Conservation (phyloP, 2,113 vertebrate species). For the Urocitellus parryii region DNA sequence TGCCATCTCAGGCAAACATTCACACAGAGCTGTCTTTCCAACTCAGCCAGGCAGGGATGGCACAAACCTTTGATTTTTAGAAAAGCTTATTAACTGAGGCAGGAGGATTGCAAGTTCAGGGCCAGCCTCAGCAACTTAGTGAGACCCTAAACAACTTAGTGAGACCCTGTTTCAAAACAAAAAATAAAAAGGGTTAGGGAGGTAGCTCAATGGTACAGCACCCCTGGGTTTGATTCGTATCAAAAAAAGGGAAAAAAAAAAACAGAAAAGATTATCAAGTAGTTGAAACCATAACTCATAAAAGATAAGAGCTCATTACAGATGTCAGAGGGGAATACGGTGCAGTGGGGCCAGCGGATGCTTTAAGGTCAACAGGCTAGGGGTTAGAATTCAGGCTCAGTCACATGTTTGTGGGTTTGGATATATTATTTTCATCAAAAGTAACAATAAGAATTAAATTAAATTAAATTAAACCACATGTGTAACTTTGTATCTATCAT, state of each 20-base stretch:
- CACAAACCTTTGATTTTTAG: not conserved
- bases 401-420: not conserved
- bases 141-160: too few relatives aligned
- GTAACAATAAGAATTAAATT: conserved; percentile 12
- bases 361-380: not conserved
- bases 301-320: not conserved
- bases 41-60: not conserved
- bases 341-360: rapidly evolving
- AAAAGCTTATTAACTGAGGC: not conserved
- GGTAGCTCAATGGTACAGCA: too few relatives aligned
- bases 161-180: too few relatives aligned
- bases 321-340: rapidly evolving
- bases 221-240: too few relatives aligned
- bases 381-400: not conserved
- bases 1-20: not conserved
- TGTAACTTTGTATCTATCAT: not conserved
- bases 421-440: conserved; percentile 5
- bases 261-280: not conserved
- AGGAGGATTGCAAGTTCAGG: too few relatives aligned
- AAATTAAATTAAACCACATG: conserved; percentile 7
- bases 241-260: too few relatives aligned
- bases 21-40: not conserved
- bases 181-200: too few relatives aligned
- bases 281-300: not conserved
- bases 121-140: too few relatives aligned